These are phyloP conservation scores for Pelusios castaneus DNA, from an alignment of 2,113 vertebrate species.

Conservation along the genomic window DNA sequence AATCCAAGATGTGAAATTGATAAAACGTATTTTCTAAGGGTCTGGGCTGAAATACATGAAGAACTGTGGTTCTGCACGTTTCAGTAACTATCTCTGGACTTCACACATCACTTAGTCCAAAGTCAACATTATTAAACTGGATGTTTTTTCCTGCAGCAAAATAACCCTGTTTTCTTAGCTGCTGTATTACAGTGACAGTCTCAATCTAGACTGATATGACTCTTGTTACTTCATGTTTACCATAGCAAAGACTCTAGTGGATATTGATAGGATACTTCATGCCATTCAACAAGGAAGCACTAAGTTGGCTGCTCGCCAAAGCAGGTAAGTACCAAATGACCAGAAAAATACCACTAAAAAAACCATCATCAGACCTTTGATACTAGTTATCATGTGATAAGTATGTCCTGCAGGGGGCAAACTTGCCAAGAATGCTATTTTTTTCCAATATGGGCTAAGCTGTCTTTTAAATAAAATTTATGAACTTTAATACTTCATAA, in stretches of 20 bases:
- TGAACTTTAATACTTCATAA: neutral
- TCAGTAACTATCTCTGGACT: neutral
- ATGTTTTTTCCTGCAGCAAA: neutral
- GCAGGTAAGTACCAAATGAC: neutral
- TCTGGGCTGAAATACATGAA: neutral
- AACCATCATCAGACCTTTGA: neutral
- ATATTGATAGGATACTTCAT: neutral
- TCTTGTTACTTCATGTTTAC: accelerated
- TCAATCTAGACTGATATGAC: neutral
- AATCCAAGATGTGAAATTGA: neutral
- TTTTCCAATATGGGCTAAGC: neutral
- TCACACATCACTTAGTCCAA: neutral
- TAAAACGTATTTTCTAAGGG: neutral
- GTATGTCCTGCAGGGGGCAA: neutral
- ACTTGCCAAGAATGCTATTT: neutral
- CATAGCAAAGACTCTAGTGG: neutral
- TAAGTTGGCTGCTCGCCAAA: accelerated
- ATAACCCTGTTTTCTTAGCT: neutral
- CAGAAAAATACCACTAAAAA: neutral
- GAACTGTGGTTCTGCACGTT: neutral
- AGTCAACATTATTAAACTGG: neutral
- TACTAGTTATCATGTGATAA: neutral
- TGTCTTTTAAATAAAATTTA: neutral
- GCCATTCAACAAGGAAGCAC: neutral
- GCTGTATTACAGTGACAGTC: neutral